Conservation (phyloP, 64 coral and sea anemone genomes). For the Cladopsammia gracilis region DNA sequence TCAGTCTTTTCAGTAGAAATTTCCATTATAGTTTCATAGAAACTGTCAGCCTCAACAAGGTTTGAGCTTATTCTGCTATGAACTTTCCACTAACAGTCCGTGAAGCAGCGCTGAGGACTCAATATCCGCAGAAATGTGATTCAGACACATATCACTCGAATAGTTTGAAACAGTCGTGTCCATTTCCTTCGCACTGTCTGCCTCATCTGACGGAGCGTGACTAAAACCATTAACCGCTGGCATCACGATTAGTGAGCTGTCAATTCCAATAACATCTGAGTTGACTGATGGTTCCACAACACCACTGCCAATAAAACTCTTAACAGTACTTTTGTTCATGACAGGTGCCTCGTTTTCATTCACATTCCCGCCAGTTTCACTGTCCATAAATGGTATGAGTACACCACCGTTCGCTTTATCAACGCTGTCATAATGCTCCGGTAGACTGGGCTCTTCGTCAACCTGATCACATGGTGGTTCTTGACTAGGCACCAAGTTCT, state of each 20-base stretch:
- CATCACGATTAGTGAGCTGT: background rate
- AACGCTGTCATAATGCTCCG: background rate
- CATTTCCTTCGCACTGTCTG: background rate
- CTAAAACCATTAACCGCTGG: background rate
- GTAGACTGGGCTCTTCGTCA: background rate
- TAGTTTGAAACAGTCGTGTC: background rate
- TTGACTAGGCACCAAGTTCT: background rate
- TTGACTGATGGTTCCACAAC: background rate
- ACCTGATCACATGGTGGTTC: background rate
- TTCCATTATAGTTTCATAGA: no score
- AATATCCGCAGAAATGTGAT: conserved; percentile 15
- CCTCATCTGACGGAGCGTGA: background rate
- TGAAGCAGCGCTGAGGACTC: background rate
- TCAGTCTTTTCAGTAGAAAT: no score
- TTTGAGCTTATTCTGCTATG: background rate
- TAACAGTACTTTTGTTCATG: background rate
- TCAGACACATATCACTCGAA: conserved; percentile 1
- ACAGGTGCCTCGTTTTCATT: conserved; percentile 1
- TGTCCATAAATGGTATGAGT: background rate
- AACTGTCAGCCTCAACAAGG: no score
- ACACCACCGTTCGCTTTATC: background rate
- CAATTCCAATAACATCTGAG: background rate
- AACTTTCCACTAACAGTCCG: conserved; percentile 9
- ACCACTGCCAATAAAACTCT: background rate
- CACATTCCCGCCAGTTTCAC: background rate